Base-by-base conservation (phyloP, 2,888 invertebrate species). In the Monochamus alternatus region DNA sequence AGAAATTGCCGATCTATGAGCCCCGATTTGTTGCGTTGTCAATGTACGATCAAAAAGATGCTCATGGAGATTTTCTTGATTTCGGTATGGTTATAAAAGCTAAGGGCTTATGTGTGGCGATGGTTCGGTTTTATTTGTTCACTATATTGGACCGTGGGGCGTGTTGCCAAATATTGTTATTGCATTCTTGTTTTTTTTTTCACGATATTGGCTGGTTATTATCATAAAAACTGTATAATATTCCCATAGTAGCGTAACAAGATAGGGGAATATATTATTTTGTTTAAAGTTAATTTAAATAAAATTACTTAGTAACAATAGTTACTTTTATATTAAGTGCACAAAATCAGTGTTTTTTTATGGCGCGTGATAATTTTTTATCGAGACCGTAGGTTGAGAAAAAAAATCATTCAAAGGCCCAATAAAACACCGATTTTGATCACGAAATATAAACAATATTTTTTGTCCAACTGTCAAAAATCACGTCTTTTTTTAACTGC, bases 1-100 rank as follows among this genome's bases (percentile, higher is more conserved):
- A 89, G 88, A 89, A 89, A 89, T 89, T 87, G 88, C 87, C 88
- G 88, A 89, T 88, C 87, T 89, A 89, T 88, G 87, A 87, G 85
- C 84, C 85, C 86, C 87, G 86, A 87, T 87, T 87, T 87, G 87
- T 87, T 86, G 86, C 85, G 84, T 85, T 84, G 86, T 86, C 85
- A 55, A 73, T 74, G 67, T 69, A 60, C 63, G 62, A 71, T 71
- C 71, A 84, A 83, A 84, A 84, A 83, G 81, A 80, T 79, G 75
- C 81, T 81, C 77, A 79, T 75, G 76, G 75, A 80, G 78, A 80
- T 77, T 66, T 66, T 63, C 65, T 43, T 9, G 65, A 59, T 44
- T 59, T 38, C 67, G 44, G 55, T 70, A 62, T 62, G 71, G 71
- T 63, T 71, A 63, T 71, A 71, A 71, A 71, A 52, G 47, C 30